These are phyloP conservation scores for Cyprinus carpio DNA, from an alignment of 2,113 vertebrate genomes.

Conservation along the genomic window DNA sequence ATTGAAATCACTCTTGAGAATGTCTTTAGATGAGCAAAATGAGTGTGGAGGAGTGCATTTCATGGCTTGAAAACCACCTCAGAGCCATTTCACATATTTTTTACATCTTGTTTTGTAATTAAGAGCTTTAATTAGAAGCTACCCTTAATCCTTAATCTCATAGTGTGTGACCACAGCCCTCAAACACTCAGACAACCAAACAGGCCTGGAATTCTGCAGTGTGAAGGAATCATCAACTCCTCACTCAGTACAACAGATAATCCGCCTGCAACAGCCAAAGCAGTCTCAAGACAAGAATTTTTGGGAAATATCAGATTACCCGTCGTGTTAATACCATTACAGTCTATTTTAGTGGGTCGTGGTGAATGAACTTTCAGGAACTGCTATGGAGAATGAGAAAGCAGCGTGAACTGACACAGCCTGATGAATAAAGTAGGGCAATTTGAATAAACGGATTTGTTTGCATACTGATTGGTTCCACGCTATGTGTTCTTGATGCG, in stretches of 20 bases:
- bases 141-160: slow-evolving; percentile 61
- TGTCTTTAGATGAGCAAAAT: background rate
- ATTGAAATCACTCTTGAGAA: background rate
- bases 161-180: slow-evolving; percentile 50
- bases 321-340: background rate
- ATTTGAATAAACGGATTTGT: slow-evolving; percentile 72
- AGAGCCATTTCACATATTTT: slow-evolving; percentile 24
- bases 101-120: slow-evolving; percentile 60
- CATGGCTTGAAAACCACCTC: slow-evolving; percentile 47
- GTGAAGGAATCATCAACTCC: slow-evolving; percentile 50
- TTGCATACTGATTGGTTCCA: slow-evolving; percentile 51
- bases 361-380: slow-evolving; percentile 32
- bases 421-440: slow-evolving; percentile 52
- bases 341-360: background rate
- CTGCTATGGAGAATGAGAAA: slow-evolving; percentile 32
- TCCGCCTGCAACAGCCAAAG: slow-evolving; percentile 54
- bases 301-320: background rate
- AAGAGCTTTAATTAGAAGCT: slow-evolving; percentile 64
- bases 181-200: slow-evolving; percentile 46
- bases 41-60: slow-evolving; percentile 10
- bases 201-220: slow-evolving; percentile 40
- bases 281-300: background rate
- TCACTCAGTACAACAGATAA: slow-evolving; percentile 52
- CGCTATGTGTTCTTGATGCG: slow-evolving; percentile 44
- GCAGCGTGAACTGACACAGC: background rate